Base-by-base conservation (phyloP, 2,888 invertebrate species). In the Kuschelorhynchus macadamiae region DNA sequence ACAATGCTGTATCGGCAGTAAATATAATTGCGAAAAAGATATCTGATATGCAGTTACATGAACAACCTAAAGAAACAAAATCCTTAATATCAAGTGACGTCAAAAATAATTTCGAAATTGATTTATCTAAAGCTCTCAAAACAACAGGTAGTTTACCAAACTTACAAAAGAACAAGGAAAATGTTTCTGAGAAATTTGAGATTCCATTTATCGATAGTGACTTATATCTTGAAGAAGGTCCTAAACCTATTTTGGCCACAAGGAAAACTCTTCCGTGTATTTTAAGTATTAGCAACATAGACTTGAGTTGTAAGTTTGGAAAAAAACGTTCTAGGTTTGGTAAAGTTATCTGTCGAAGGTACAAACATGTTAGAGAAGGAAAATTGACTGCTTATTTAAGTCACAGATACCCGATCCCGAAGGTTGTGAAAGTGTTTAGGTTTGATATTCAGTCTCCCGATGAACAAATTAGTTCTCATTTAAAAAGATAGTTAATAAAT, bases 371-470 rank as follows among this genome's bases (percentile, higher is more conserved):
- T 0, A 62, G 44, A 44, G 59, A 12, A 25, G 25, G 11, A 11
- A 44, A 14, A 12, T 11, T 42, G n/a, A 53, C 47, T 41, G n/a
- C 18, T 0, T 41, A 55, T 11, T 20, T 42, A 16, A 50, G 39
- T 20, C 11, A 5, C 8, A 17, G 14, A 14, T 17, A 3, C 18
- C n/a, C 20, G 33, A 64, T 71, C 59, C 71, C 67, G 69, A 71
- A 41, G 18, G 25, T 44, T 16, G 67, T 85, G 53, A 75, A 76
- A 44, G 71, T 67, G 36, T 91, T 90, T 82, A 83, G 85, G 70
- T 91, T 91, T 81, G 81, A 85, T 25, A 84, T 84, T 39, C 86
- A 86, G 1, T 91, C 90, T 0, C 90, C 90, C 8, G 89, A 90
- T 81, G 88, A 87, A 78, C 73, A 84, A 59, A 85, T 89, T 56